Evolutionary conservation across 1,140 invertebrate species (phyloP), one percentile per base, ranked within the genome.

Genomic region (Gyrodactylus bullatarudis): DNA sequence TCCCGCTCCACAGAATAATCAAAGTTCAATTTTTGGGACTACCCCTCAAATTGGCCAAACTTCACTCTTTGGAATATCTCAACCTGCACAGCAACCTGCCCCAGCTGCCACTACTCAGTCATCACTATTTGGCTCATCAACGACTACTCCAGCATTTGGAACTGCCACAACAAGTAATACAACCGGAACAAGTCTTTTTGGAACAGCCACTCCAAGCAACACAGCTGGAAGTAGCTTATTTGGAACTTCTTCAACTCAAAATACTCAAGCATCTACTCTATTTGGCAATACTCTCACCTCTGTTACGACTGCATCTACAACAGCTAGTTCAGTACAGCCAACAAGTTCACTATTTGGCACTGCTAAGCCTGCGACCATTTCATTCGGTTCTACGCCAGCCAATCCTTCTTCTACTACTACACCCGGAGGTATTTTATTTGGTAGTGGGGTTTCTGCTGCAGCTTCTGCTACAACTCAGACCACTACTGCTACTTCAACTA

Each of bases 381-480:
- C 74, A 2, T 76, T 76, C 74, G 75, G 75, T 54, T n/a, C 34
- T 54, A n/a, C 34, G n/a, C 8, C 34, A 54, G n/a, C 34, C 34
- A 54, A n/a, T 54, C n/a, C 34, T 8, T 54, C 34, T 54, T 54
- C 34, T 54, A 54, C 34, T n/a, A 54, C 8, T n/a, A 54, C 34
- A 54, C 8, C 8, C 34, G 8, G 34, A 8, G 8, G 8, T n/a
- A 54, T 54, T n/a, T 54, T n/a, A 16, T n/a, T 54, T 54, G 8
- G 34, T 8, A 54, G 8, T 54, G 34, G 34, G n/a, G n/a, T n/a
- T n/a, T n/a, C n/a, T n/a, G n/a, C 34, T n/a, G n/a, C 34, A 16
- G n/a, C 34, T 54, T 54, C 34, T 54, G 34, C 34, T 54, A 54
- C 34, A 8, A 8, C 8, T 16, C 34, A 71, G 19, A 68, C 75